phyloP scores from a whole-genome alignment of 2,888 invertebrate species.

The Scaptomyza cyrtandrae region DNA sequence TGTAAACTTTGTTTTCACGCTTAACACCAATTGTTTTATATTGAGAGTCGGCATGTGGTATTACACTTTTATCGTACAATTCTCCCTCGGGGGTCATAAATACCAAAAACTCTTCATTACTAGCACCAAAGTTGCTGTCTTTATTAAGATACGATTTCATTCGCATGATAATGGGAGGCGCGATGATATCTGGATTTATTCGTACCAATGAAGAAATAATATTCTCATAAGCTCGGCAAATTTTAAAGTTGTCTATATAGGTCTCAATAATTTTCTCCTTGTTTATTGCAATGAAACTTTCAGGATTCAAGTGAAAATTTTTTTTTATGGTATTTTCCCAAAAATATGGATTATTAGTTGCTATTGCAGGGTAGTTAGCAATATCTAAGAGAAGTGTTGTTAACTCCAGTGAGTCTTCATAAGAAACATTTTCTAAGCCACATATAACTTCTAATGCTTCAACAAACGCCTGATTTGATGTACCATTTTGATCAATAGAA shows the following conservation, averaged over 20 bases:
- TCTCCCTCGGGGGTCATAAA: constrained; percentile 94
- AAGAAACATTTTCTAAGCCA: constrained; percentile 68
- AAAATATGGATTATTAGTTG: constrained; percentile 86
- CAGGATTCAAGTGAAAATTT: constrained; percentile 79
- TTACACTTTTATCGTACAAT: constrained; percentile 94
- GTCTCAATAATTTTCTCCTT: constrained; percentile 86
- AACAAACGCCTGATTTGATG: constrained; percentile 76
- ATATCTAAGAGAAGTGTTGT: constrained; percentile 89
- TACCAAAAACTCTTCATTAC: constrained; percentile 92
- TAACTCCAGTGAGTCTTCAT: constrained; percentile 86
- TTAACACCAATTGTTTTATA: constrained; percentile 88
- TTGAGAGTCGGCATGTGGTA: constrained; percentile 85
- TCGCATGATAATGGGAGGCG: constrained; percentile 88
- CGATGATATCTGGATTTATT: constrained; percentile 87
- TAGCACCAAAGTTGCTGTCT: constrained; percentile 88
- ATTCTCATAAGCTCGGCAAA: constrained; percentile 87
- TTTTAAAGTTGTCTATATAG: constrained; percentile 87
- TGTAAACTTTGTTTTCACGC: constrained; percentile 97
- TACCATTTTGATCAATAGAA: constrained; percentile 62
- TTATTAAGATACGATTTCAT: constrained; percentile 88
- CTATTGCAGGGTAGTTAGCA: constrained; percentile 90
- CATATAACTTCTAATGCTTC: constrained; percentile 80
- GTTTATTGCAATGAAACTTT: constrained; percentile 87
- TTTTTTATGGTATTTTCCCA: constrained; percentile 89
- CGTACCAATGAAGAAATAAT: constrained; percentile 89